Conservation (phyloP, 2,888 invertebrate genomes). For the Clistopyga incitator region DNA sequence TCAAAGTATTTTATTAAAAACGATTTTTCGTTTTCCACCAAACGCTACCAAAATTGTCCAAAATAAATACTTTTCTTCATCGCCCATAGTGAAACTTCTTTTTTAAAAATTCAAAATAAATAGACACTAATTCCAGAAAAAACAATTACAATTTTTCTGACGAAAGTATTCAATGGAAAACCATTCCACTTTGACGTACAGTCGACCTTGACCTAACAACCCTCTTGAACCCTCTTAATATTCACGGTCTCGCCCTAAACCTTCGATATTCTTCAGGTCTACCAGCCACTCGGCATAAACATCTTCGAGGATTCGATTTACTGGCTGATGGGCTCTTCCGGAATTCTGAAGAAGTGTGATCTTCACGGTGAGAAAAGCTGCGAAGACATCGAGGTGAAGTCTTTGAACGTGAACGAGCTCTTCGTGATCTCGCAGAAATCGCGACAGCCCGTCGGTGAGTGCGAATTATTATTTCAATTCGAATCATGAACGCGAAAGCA, state of each 20-base stretch:
- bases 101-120: background rate
- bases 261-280: constrained; percentile 73
- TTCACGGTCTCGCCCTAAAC: background rate
- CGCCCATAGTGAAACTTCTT: too few relatives aligned
- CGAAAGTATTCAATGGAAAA: background rate
- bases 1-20: too few relatives aligned
- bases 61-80: too few relatives aligned
- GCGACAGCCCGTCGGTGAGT: constrained; percentile 85
- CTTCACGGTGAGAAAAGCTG: constrained; percentile 86
- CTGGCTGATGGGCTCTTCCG: constrained; percentile 87
- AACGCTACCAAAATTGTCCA: too few relatives aligned
- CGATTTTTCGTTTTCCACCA: too few relatives aligned
- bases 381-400: constrained; percentile 83
- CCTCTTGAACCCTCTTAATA: background rate
- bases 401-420: constrained; percentile 83
- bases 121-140: background rate
- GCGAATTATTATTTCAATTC: constrained; percentile 8
- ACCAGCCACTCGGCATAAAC: constrained; percentile 88
- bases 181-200: background rate
- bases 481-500: constrained; percentile 18
- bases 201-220: background rate
- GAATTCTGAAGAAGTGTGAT: constrained; percentile 87
- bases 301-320: constrained; percentile 92
- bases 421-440: constrained; percentile 86
- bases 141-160: background rate